Percentiles rank a stretch among this genome's conserved stretches.
phyloP scores from a whole-genome alignment of 2,888 invertebrate species.

The Pristionchus arcanus region DNA sequence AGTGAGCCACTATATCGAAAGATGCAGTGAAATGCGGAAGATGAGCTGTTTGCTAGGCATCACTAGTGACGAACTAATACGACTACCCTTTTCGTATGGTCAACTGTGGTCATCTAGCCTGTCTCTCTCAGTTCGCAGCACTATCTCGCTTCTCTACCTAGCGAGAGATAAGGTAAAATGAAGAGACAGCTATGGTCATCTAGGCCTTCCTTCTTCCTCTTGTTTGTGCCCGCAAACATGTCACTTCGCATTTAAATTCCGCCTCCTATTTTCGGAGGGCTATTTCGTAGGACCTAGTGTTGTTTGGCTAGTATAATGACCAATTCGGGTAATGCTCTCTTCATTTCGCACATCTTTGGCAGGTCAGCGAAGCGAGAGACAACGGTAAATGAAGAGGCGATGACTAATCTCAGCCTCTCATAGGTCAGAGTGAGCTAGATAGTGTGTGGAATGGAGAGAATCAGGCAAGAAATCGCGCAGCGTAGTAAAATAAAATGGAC shows the following conservation, averaged over 20 bases:
- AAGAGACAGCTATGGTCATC: not conserved
- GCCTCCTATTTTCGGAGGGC: not conserved
- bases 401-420: too few species aligned
- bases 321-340: not conserved
- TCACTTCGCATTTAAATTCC: conserved; percentile 18
- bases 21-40: not conserved
- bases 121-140: too few species aligned
- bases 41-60: not conserved
- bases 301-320: not conserved
- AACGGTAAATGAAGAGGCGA: not conserved
- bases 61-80: not conserved
- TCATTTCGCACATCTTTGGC: not conserved
- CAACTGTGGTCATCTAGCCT: not conserved
- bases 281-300: not conserved
- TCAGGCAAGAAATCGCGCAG: not conserved
- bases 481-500: too few species aligned
- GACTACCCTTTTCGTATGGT: too few species aligned
- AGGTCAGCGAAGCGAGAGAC: not conserved
- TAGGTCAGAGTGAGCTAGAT: not conserved
- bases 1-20: too few species aligned
- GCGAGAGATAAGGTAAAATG: too few species aligned
- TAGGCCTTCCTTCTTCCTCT: not conserved
- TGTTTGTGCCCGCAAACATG: not conserved
- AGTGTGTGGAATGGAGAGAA: not conserved
- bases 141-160: not conserved